A percentile compares a stretch with the other conserved stretches of the same genome.
Evolutionary conservation across 1,140 invertebrate genomes (phyloP).

Genomic region (Gonatopus flavifemur): DNA sequence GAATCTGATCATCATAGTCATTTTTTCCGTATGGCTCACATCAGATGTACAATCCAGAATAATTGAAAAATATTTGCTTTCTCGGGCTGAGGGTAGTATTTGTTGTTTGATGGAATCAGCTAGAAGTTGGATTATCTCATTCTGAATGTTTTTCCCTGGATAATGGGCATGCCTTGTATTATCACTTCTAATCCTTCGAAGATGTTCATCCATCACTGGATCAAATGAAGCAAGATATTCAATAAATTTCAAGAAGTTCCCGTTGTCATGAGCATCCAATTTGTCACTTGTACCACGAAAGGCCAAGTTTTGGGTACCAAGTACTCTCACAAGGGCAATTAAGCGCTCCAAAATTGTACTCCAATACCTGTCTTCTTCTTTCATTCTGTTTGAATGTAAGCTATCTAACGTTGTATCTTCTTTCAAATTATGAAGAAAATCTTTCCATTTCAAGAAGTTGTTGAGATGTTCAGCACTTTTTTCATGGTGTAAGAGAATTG

Average conservation of each 20-base stretch:
- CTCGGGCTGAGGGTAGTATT: neutral
- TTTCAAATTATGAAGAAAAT: conserved; percentile 14
- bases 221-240: conserved; percentile 35
- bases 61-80: conserved; percentile 24
- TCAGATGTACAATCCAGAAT: conserved; percentile 32
- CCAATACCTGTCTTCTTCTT: conserved; percentile 14
- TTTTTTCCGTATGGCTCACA: conserved; percentile 25
- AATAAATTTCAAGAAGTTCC: conserved; percentile 30
- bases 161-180: conserved; percentile 20
- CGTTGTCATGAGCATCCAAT: conserved; percentile 11
- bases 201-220: conserved; percentile 26
- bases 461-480: neutral
- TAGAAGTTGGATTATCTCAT: conserved; percentile 29
- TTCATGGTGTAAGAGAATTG: conserved; percentile 3
- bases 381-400: conserved; percentile 24
- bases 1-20: conserved; percentile 25
- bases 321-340: conserved; percentile 17
- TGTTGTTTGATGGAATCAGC: neutral
- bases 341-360: conserved; percentile 15
- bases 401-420: conserved; percentile 14
- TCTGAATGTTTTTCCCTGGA: conserved; percentile 27
- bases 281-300: conserved; percentile 20
- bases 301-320: conserved; percentile 18
- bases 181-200: conserved; percentile 5
- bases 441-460: conserved; percentile 5